These are phyloP conservation scores for Bradypodion pumilum DNA, from an alignment of 2,797 vertebrate species.

Conservation along the genomic window DNA sequence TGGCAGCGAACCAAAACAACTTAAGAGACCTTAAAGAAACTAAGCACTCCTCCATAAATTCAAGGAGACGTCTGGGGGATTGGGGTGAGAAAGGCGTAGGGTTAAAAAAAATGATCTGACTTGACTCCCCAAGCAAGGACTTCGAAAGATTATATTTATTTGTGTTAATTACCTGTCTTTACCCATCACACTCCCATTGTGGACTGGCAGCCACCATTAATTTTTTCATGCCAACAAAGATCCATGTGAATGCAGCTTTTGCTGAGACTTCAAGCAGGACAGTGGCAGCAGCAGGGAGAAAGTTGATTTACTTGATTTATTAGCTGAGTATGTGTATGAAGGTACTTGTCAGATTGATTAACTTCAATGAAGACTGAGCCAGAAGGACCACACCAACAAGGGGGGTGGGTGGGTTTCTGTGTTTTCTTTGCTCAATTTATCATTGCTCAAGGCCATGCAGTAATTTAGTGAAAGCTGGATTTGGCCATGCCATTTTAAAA, in stretches of 20 bases:
- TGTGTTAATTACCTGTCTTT: background rate
- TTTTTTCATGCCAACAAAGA: background rate
- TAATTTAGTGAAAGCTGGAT: conserved; percentile 56
- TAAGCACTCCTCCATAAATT: background rate
- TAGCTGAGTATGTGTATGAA: conserved; percentile 33
- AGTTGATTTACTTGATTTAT: conserved; percentile 36
- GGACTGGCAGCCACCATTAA: background rate
- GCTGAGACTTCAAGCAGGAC: background rate
- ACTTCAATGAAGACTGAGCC: conserved; percentile 42
- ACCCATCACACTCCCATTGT: accelerated
- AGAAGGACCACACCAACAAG: conserved; percentile 11
- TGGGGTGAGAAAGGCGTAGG: background rate
- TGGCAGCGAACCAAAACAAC: conserved; percentile 9
- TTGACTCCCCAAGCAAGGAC: background rate
- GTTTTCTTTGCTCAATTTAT: conserved; percentile 44
- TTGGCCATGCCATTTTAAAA: accelerated
- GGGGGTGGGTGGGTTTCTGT: background rate
- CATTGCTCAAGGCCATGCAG: conserved; percentile 35
- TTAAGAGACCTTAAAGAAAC: background rate
- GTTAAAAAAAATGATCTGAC: background rate
- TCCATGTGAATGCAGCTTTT: background rate
- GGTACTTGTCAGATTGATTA: conserved; percentile 44
- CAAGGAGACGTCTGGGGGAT: background rate
- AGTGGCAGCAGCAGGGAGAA: background rate
- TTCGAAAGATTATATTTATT: background rate